Evolutionary conservation across 2,797 vertebrate species (phyloP).

Genomic region (Micrastur ruficollis): DNA sequence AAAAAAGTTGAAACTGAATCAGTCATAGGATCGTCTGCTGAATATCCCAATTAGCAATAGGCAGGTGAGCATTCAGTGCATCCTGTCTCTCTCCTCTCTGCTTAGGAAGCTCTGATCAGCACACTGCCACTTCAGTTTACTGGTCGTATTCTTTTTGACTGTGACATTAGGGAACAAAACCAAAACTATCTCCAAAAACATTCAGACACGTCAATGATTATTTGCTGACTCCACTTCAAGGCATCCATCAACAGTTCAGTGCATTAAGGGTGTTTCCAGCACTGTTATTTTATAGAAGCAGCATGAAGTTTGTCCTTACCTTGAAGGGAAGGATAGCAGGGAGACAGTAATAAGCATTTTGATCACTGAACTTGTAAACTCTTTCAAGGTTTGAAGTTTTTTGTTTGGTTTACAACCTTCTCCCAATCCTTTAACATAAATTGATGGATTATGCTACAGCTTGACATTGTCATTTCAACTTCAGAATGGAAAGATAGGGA

Average conservation of each 20-base stretch:
- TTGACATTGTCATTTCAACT: background rate
- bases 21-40: background rate
- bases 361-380: background rate
- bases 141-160: background rate
- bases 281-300: background rate
- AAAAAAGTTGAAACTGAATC: background rate
- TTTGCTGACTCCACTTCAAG: background rate
- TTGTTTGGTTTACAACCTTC: background rate
- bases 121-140: background rate
- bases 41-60: background rate
- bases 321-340: background rate
- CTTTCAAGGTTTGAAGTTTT: background rate
- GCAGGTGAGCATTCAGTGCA: background rate
- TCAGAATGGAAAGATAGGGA: background rate
- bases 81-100: background rate
- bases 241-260: background rate
- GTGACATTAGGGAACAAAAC: background rate
- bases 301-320: background rate
- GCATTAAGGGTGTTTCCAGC: background rate
- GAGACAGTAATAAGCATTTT: background rate
- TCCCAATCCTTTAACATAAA: background rate
- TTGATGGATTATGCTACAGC: background rate
- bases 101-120: background rate
- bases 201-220: background rate
- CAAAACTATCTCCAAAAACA: background rate